These are phyloP conservation scores for Acleris cristana DNA, from an alignment of 2,888 invertebrate genomes.

Conservation along the genomic window DNA sequence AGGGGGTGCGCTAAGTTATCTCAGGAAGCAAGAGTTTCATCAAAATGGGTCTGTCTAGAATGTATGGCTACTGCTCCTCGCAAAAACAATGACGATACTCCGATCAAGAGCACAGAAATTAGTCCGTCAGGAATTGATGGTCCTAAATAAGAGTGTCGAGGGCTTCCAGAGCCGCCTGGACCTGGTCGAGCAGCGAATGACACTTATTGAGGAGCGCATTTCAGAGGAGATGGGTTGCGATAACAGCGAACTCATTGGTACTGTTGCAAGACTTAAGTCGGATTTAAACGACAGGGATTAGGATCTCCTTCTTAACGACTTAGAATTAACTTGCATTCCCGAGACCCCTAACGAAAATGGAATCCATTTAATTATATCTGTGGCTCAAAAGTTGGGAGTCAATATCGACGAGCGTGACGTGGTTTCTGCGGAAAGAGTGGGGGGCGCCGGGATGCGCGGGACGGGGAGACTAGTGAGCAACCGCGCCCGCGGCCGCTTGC, in stretches of 20 bases:
- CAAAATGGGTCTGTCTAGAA: too few species aligned
- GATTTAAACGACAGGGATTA: constrained; percentile 1
- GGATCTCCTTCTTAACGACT: not conserved
- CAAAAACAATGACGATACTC: too few species aligned
- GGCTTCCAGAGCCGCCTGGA: not conserved
- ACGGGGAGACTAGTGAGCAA: not conserved
- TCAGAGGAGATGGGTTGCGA: not conserved
- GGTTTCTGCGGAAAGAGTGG: not conserved
- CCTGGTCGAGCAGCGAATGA: not conserved
- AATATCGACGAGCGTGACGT: constrained; percentile 1
- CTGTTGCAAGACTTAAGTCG: not conserved
- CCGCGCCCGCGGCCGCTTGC: not conserved
- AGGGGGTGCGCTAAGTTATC: too few species aligned
- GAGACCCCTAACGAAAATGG: not conserved
- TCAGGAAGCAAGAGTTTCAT: too few species aligned
- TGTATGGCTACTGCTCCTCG: too few species aligned
- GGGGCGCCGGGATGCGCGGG: not conserved
- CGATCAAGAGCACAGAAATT: too few species aligned
- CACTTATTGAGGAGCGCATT: not conserved
- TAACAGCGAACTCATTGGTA: not conserved
- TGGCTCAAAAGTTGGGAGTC: not conserved
- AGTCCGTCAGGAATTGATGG: not conserved
- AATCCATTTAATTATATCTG: not conserved
- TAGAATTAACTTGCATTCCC: not conserved
- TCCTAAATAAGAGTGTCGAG: not conserved